phyloP scores from a whole-genome alignment of 1,140 invertebrate genomes.

The Hermetia illucens region DNA sequence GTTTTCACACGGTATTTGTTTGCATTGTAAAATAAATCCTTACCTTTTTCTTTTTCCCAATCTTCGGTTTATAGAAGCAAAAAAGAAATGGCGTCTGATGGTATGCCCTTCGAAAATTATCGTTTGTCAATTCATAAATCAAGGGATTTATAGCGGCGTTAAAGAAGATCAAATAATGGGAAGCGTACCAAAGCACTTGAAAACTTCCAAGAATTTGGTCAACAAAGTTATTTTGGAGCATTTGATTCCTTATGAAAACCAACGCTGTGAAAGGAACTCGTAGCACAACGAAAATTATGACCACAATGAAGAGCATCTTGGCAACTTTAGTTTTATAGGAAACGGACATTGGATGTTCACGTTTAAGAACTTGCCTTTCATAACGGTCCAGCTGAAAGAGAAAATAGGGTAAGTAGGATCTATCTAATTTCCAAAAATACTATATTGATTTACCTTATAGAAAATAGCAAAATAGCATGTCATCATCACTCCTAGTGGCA shows the following conservation, averaged over 20 bases:
- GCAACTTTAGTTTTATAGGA: conserved; percentile 50
- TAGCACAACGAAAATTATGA: conserved; percentile 48
- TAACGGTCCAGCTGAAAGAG: conserved; percentile 38
- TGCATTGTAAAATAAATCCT: background rate
- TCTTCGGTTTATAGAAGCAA: conserved; percentile 1
- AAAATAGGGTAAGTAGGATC: background rate
- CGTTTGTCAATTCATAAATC: conserved; percentile 57
- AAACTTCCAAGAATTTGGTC: conserved; percentile 33
- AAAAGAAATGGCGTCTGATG: conserved; percentile 11
- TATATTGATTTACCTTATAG: conserved; percentile 34
- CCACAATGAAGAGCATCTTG: conserved; percentile 51
- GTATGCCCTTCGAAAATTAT: conserved; percentile 46
- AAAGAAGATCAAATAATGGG: conserved; percentile 49
- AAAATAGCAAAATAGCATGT: conserved; percentile 50
- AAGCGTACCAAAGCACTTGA: conserved; percentile 43
- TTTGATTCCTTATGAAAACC: conserved; percentile 43
- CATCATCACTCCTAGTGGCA: conserved; percentile 51
- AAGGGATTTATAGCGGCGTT: conserved; percentile 61
- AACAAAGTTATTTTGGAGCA: conserved; percentile 22
- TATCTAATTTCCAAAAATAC: background rate
- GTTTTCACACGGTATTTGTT: too few relatives aligned
- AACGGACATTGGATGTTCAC: conserved; percentile 37
- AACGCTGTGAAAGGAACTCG: conserved; percentile 53
- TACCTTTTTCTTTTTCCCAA: background rate
- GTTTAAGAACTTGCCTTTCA: conserved; percentile 36